Percentiles rank a stretch among this genome's conserved stretches.
phyloP scores from a whole-genome alignment of 2,888 invertebrate species.

The Rotaria socialis region DNA sequence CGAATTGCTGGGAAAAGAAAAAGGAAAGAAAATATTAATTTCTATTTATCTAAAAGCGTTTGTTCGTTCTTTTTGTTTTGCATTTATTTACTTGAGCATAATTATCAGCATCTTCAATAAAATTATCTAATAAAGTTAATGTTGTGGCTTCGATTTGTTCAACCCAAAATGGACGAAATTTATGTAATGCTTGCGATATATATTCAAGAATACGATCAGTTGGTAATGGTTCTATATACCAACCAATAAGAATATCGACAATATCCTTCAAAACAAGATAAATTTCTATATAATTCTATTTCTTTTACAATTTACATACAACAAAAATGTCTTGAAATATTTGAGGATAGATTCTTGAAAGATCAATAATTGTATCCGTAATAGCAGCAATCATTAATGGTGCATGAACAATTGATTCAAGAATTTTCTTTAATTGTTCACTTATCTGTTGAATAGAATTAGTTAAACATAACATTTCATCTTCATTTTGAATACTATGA shows the following conservation, averaged over 20 bases:
- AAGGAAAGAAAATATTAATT: background rate
- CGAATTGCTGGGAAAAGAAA: constrained; percentile 28
- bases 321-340: constrained; percentile 69
- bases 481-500: constrained; percentile 64
- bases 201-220: constrained; percentile 73
- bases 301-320: constrained; percentile 53
- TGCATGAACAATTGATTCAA: constrained; percentile 77
- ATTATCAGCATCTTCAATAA: constrained; percentile 83
- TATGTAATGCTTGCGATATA: constrained; percentile 72
- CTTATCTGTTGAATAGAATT: constrained; percentile 84
- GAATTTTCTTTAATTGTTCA: constrained; percentile 75
- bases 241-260: constrained; percentile 86
- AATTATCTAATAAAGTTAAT: constrained; percentile 76
- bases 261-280: constrained; percentile 76
- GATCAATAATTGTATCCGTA: constrained; percentile 73
- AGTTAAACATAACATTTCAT: constrained; percentile 86
- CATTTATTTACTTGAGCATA: constrained; percentile 65
- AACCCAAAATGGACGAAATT: constrained; percentile 77
- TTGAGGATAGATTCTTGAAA: constrained; percentile 74
- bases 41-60: no score
- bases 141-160: constrained; percentile 74
- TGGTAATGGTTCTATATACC: constrained; percentile 86
- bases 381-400: constrained; percentile 76
- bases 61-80: no score
- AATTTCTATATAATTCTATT: no score